Evolutionary conservation across 2,888 invertebrate species (phyloP), one percentile per base, ranked within the genome.

Genomic region (Crocallis elinguaria): DNA sequence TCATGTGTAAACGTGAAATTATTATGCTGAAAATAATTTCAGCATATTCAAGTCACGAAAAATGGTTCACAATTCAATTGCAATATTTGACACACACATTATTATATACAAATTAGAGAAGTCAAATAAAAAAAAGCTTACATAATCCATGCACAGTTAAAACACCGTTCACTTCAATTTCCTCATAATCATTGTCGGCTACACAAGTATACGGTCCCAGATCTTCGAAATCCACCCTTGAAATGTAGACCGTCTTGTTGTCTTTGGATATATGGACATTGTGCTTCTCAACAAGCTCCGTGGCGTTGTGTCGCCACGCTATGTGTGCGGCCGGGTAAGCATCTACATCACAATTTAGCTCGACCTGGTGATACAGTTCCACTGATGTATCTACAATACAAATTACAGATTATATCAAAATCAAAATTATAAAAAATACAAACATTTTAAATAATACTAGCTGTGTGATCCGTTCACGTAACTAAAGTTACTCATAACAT

Each of bases 141-240:
- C 90, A 86, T 23, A 89, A 77, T 21, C 83, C 86, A 11, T 55
- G 49, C 0, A 88, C 82, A 53, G 54, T 69, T 17, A 90, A 55
- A 6, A 63, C 77, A 0, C 81, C 86, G 48, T 73, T 76, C 0
- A 84, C 63, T 7, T 44, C 49, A 1, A 84, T 25, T 1, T 44
- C 78, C 46, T 89, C 88, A 62, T 71, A 86, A 0, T 82, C 84
- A 71, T 94, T 94, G 25, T 82, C 82, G 0, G 92, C 93, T 27
- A 79, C 77, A 69, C 94, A 94, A 0, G 73, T 75, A 62, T 93
- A 94, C 9, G 75, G 65, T 0, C 94, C 94, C 1, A 88, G 57
- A 49, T 88, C 68, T 1, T 64, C 55, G 23, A 87, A 85, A 35
- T 80, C 76, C 0, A 86, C 75, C 41, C 69, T 77, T 14, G 71